A percentile compares a stretch with the other conserved stretches of the same genome.
phyloP scores from a whole-genome alignment of 2,888 invertebrate species.

The Agonopterix alstromeriana region DNA sequence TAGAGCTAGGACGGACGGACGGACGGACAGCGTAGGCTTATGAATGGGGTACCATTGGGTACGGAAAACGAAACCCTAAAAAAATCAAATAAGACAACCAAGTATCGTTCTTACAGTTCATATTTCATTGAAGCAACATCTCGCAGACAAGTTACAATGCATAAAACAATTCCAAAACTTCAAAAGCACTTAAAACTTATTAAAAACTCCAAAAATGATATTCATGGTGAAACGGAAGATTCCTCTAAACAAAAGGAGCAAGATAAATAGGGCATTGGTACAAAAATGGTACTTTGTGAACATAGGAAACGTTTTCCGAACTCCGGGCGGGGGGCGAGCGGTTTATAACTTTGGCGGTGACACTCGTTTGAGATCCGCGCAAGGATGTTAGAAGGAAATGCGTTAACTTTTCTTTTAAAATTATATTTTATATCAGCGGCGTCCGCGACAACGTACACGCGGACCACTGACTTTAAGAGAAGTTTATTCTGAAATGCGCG shows the following conservation, averaged over 20 bases:
- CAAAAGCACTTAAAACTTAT: slow-evolving; percentile 5
- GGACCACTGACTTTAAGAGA: too few species aligned
- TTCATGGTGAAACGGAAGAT: neutral
- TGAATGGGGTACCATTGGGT: too few species aligned
- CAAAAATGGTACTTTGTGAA: slow-evolving; percentile 32
- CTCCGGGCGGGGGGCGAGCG: slow-evolving; percentile 20
- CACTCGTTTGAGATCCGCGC: slow-evolving; percentile 28
- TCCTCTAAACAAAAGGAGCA: slow-evolving; percentile 21
- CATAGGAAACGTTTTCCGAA: slow-evolving; percentile 57
- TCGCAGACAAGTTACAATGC: too few species aligned
- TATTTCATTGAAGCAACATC: too few species aligned
- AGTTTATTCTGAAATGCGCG: too few species aligned
- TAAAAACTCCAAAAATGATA: slow-evolving; percentile 6
- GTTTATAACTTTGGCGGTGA: slow-evolving; percentile 47
- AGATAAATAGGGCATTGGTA: slow-evolving; percentile 32
- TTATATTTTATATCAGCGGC: too few species aligned
- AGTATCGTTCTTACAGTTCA: too few species aligned
- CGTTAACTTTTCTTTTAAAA: slow-evolving; percentile 5
- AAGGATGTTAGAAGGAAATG: slow-evolving; percentile 14
- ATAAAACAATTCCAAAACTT: neutral
- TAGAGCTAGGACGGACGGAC: too few species aligned
- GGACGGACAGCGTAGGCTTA: too few species aligned
- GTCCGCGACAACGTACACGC: too few species aligned
- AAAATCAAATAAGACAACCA: too few species aligned
- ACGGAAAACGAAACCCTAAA: too few species aligned